These are phyloP conservation scores for Procavia capensis DNA, from an alignment of 2,113 vertebrate genomes.

Conservation along the genomic window DNA sequence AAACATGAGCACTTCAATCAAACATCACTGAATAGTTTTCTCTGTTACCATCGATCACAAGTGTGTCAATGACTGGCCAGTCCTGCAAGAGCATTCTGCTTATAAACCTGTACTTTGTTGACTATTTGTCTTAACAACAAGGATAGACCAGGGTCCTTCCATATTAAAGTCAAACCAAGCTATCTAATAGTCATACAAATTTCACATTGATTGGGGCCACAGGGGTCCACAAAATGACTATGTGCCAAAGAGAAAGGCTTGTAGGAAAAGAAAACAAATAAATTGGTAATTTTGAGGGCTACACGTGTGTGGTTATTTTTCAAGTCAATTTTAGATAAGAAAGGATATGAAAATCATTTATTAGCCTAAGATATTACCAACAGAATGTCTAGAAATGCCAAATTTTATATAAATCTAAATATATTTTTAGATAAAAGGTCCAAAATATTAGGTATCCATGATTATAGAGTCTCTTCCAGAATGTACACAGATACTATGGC, in stretches of 20 bases:
- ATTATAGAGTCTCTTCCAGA: neutral
- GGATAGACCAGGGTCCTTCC: neutral
- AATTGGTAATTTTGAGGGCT: neutral
- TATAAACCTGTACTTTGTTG: neutral
- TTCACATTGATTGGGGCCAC: no score
- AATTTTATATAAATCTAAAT: constrained; percentile 38
- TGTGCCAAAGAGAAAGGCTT: neutral
- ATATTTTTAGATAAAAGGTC: neutral
- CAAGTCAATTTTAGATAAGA: neutral
- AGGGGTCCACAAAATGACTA: neutral
- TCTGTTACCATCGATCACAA: neutral
- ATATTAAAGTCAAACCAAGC: neutral
- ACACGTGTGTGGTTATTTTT: neutral
- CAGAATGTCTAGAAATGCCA: neutral
- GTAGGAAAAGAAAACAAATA: neutral
- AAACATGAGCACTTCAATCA: constrained; percentile 60
- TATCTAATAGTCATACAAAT: neutral
- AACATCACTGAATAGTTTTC: neutral
- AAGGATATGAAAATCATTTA: neutral
- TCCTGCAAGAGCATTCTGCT: no score
- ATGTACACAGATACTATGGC: neutral
- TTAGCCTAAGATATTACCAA: neutral
- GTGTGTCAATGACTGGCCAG: neutral
- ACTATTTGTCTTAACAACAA: neutral
- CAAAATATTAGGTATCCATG: neutral